A percentile compares a stretch with the other conserved stretches of the same genome.
Evolutionary conservation across 2,888 invertebrate genomes (phyloP).

Genomic region (Rhogogaster chlorosoma): DNA sequence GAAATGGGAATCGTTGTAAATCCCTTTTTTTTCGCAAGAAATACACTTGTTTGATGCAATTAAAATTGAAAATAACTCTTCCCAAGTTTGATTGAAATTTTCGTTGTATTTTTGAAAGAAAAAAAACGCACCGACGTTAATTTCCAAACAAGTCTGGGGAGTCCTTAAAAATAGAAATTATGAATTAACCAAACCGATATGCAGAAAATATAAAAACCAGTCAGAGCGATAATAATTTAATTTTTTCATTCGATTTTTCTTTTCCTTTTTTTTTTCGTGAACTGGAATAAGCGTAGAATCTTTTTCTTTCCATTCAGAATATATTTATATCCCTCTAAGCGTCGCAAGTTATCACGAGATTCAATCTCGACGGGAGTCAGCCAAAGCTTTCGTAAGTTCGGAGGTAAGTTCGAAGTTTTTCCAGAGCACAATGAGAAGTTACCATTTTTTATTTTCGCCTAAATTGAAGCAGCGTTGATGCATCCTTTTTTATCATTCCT

Average conservation of each 20-base stretch:
- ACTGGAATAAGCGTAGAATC: not conserved
- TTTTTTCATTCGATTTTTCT: not conserved
- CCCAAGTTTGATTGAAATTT: not conserved
- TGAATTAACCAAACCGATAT: not conserved
- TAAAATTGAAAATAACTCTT: not conserved
- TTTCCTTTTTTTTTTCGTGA: not conserved
- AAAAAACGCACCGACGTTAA: not conserved
- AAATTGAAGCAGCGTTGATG: not conserved
- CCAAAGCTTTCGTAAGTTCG: constrained; percentile 2
- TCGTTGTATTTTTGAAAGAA: not conserved
- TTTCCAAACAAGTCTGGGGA: not conserved
- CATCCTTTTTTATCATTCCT: not conserved
- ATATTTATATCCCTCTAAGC: constrained; percentile 5
- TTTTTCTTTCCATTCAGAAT: not conserved
- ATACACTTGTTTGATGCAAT: not conserved
- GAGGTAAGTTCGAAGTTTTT: constrained; percentile 10
- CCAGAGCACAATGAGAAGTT: not conserved
- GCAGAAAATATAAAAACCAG: not conserved
- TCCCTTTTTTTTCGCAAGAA: not conserved
- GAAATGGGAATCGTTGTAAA: not conserved
- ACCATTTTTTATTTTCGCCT: not conserved
- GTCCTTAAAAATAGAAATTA: not conserved
- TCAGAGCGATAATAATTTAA: not conserved
- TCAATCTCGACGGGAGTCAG: constrained; percentile 14
- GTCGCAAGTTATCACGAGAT: not conserved